phyloP scores from a whole-genome alignment of 2,888 invertebrate genomes.

The Melangyna quadrimaculata region DNA sequence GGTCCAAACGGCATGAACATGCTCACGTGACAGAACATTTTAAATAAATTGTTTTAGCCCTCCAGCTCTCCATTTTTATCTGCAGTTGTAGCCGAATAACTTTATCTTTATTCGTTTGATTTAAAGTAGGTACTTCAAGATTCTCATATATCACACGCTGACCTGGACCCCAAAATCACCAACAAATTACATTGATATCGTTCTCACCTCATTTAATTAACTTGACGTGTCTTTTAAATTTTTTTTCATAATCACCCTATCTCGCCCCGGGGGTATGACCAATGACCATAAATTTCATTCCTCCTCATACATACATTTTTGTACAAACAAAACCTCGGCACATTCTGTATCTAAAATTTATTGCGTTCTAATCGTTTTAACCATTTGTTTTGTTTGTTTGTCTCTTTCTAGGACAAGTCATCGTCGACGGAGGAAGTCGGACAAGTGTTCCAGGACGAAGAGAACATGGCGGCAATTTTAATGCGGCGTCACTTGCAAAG shows the following conservation, averaged over 20 bases:
- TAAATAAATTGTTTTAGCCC: slow-evolving; percentile 22
- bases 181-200: slow-evolving; percentile 48
- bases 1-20: slow-evolving; percentile 16
- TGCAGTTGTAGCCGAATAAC: not conserved
- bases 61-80: not conserved
- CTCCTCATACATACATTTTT: slow-evolving; percentile 14
- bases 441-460: slow-evolving; percentile 93
- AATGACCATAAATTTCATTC: slow-evolving; percentile 48
- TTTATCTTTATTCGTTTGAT: not conserved
- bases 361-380: slow-evolving; percentile 46
- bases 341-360: slow-evolving; percentile 23
- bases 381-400: slow-evolving; percentile 11
- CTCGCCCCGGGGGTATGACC: slow-evolving; percentile 32
- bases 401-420: slow-evolving; percentile 82
- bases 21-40: slow-evolving; percentile 36
- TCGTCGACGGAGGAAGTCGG: slow-evolving; percentile 84
- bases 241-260: slow-evolving; percentile 38
- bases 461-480: slow-evolving; percentile 92
- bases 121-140: not conserved
- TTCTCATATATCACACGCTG: slow-evolving; percentile 42
- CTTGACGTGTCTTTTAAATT: slow-evolving; percentile 21
- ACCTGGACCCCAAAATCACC: slow-evolving; percentile 45
- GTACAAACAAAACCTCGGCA: not conserved
- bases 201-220: slow-evolving; percentile 58
- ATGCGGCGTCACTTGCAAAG: slow-evolving; percentile 90